A percentile compares a stretch with the other conserved stretches of the same genome.
Evolutionary conservation across 2,888 invertebrate genomes (phyloP).

Genomic region (Pseudococcus longispinus): DNA sequence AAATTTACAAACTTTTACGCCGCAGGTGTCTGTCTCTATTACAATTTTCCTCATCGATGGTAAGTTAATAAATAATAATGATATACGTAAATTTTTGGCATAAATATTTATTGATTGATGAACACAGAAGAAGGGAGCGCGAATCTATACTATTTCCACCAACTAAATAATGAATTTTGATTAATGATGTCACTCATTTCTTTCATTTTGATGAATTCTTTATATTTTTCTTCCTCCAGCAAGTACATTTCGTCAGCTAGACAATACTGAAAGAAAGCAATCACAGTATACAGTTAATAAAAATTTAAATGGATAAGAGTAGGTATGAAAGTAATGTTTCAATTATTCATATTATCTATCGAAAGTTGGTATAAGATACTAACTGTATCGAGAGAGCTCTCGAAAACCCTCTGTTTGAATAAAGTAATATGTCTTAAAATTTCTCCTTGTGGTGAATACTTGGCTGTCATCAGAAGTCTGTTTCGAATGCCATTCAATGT

Average conservation of each 20-base stretch:
- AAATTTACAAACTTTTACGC: no score
- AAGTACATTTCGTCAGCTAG: slow-evolving; percentile 37
- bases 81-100: neutral
- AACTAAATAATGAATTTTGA: slow-evolving; percentile 48
- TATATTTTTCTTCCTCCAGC: slow-evolving; percentile 49
- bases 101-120: neutral
- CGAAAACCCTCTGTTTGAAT: slow-evolving; percentile 26
- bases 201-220: slow-evolving; percentile 40
- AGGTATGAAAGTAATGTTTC: no score
- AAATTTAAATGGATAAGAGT: no score
- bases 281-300: neutral
- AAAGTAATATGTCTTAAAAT: slow-evolving; percentile 34
- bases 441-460: neutral
- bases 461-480: slow-evolving; percentile 26
- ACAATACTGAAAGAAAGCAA: slow-evolving; percentile 38
- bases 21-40: no score
- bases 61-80: no score
- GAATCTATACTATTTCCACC: slow-evolving; percentile 36
- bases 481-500: slow-evolving; percentile 47
- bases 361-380: no score
- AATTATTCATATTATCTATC: neutral
- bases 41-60: no score
- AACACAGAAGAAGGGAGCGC: neutral
- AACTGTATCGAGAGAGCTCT: neutral
- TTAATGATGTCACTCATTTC: slow-evolving; percentile 47